Percentiles rank a stretch among this genome's conserved stretches.
phyloP scores from a whole-genome alignment of 2,888 invertebrate species.

The Dione juno region DNA sequence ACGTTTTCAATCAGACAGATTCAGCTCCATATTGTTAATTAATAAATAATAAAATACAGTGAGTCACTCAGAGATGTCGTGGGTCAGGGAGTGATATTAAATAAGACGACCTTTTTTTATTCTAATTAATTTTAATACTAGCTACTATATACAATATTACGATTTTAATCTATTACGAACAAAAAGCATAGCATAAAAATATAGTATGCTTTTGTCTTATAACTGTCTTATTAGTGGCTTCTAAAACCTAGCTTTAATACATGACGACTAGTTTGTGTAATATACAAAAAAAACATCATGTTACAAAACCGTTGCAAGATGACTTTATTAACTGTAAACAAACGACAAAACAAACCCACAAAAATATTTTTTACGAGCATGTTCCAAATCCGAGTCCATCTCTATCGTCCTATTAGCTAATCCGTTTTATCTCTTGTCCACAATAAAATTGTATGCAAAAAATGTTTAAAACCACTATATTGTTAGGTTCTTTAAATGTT shows the following conservation, averaged over 20 bases:
- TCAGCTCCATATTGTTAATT: too few relatives aligned
- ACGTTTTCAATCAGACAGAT: too few relatives aligned
- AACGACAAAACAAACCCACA: constrained; percentile 3
- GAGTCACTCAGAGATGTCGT: too few relatives aligned
- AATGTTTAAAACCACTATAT: constrained; percentile 1
- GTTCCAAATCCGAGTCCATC: constrained; percentile 22
- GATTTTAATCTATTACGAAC: too few relatives aligned
- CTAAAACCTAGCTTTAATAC: not conserved
- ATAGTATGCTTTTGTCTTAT: too few relatives aligned
- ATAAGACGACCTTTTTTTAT: too few relatives aligned
- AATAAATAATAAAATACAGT: too few relatives aligned
- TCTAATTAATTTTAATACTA: too few relatives aligned
- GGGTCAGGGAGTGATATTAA: too few relatives aligned
- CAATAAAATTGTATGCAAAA: constrained; percentile 19
- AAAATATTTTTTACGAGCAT: constrained; percentile 18
- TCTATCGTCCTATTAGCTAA: constrained; percentile 23
- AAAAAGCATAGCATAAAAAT: too few relatives aligned
- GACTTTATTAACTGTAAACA: constrained; percentile 7
- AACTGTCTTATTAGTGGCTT: too few relatives aligned
- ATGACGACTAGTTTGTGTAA: not conserved
- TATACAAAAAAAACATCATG: not conserved
- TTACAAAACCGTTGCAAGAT: not conserved
- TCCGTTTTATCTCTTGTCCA: constrained; percentile 17
- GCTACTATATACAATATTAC: too few relatives aligned
- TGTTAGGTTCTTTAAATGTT: not conserved